Conservation (phyloP, 2,797 vertebrate genomes). For the Labeo calbasu region DNA sequence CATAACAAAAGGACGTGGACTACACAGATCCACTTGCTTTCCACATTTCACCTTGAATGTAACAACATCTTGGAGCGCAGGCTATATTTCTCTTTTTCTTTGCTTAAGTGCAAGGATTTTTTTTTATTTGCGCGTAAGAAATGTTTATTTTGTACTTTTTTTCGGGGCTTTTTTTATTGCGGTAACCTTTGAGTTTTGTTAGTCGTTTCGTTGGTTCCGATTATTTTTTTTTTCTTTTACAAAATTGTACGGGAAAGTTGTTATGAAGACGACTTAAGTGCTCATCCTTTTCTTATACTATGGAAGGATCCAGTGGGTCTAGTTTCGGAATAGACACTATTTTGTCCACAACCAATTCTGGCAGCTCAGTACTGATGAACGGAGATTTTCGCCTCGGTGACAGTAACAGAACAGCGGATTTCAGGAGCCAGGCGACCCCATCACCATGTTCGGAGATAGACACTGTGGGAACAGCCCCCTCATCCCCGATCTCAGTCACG, state of each 20-base stretch:
- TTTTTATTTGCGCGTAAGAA: slow-evolving; percentile 57
- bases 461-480: slow-evolving; percentile 93
- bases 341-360: slow-evolving; percentile 87
- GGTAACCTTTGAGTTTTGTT: slow-evolving; percentile 10
- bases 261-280: slow-evolving; percentile 83
- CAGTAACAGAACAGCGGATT: slow-evolving; percentile 86
- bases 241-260: slow-evolving; percentile 65
- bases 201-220: slow-evolving; percentile 18
- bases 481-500: slow-evolving; percentile 95
- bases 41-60: slow-evolving; percentile 71
- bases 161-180: slow-evolving; percentile 5
- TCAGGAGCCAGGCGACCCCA: slow-evolving; percentile 89
- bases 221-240: slow-evolving; percentile 42
- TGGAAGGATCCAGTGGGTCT: slow-evolving; percentile 95
- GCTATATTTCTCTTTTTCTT: slow-evolving; percentile 50
- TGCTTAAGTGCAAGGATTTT: slow-evolving; percentile 63
- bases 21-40: slow-evolving; percentile 67
- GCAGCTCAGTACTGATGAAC: slow-evolving; percentile 89
- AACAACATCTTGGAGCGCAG: slow-evolving; percentile 69
- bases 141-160: slow-evolving; percentile 42
- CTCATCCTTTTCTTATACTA: slow-evolving; percentile 75
- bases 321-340: slow-evolving; percentile 99
- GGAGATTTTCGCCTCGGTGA: slow-evolving; percentile 91
- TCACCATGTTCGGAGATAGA: slow-evolving; percentile 97
- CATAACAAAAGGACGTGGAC: slow-evolving; percentile 78